Percentiles rank a stretch among this genome's conserved stretches.
Evolutionary conservation across 2,113 vertebrate species (phyloP).

Genomic region (Girardinichthys multiradiatus): DNA sequence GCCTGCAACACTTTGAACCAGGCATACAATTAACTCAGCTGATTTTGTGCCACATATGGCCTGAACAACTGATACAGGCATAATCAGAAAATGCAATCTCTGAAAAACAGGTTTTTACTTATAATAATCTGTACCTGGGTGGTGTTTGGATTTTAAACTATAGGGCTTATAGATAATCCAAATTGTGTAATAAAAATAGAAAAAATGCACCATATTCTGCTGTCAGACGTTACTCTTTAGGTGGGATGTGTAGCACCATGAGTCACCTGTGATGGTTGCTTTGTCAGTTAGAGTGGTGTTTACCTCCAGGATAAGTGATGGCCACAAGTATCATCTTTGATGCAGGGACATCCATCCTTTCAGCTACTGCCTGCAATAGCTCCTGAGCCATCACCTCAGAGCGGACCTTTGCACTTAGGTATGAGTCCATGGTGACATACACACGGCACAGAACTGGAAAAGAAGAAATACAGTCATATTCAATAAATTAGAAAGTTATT

Average conservation of each 20-base stretch:
- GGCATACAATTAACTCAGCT: conserved; percentile 13
- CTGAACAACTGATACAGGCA: background rate
- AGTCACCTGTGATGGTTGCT: background rate
- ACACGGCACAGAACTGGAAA: conserved; percentile 90
- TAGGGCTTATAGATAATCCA: background rate
- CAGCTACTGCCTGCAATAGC: conserved; percentile 88
- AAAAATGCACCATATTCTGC: background rate
- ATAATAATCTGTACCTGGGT: background rate
- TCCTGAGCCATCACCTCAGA: conserved; percentile 84
- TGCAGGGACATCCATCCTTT: conserved; percentile 86
- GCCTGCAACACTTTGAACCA: conserved; percentile 4
- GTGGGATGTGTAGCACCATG: background rate
- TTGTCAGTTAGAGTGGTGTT: conserved; percentile 24
- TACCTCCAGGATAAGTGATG: conserved; percentile 89
- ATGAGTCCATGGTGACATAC: conserved; percentile 91
- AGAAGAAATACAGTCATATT: conserved; percentile 13
- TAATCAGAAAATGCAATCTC: background rate
- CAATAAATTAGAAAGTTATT: background rate
- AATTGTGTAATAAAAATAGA: background rate
- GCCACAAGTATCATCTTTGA: conserved; percentile 88
- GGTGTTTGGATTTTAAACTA: too few species aligned
- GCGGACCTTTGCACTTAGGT: conserved; percentile 89
- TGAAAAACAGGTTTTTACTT: background rate
- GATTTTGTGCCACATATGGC: background rate
- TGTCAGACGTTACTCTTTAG: background rate